A percentile compares a stretch with the other conserved stretches of the same genome.
These are phyloP conservation scores for Habroteleia sp. DNA, from an alignment of 2,888 invertebrate genomes.

Conservation along the genomic window DNA sequence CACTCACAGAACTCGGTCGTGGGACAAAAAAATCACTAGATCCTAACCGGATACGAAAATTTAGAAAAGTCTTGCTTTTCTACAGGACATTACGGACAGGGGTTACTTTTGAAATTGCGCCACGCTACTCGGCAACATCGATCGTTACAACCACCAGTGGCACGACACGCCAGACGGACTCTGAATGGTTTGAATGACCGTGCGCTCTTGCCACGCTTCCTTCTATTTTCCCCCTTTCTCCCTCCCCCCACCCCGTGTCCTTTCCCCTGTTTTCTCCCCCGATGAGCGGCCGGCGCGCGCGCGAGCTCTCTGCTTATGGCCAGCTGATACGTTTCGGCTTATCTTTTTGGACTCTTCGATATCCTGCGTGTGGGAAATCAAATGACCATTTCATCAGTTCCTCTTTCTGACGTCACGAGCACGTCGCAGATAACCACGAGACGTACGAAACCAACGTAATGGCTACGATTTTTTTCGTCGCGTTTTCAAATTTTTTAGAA, in stretches of 20 bases:
- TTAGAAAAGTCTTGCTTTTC: slow-evolving; percentile 26
- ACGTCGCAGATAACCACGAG: no score
- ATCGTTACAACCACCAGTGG: slow-evolving; percentile 61
- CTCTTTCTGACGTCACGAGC: slow-evolving; percentile 31
- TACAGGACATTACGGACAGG: slow-evolving; percentile 35
- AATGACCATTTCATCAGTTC: slow-evolving; percentile 15
- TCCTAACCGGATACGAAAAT: neutral
- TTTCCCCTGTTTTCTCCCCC: slow-evolving; percentile 13
- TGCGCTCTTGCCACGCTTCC: slow-evolving; percentile 62
- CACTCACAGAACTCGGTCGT: slow-evolving; percentile 9
- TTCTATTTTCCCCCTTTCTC: slow-evolving; percentile 47
- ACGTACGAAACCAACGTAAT: no score
- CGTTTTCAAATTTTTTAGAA: no score
- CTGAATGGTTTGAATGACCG: slow-evolving; percentile 68
- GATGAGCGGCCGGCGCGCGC: neutral
- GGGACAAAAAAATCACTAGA: neutral
- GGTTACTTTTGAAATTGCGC: slow-evolving; percentile 36
- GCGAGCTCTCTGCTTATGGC: neutral
- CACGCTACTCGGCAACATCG: slow-evolving; percentile 51
- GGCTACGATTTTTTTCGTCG: no score
- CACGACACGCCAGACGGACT: slow-evolving; percentile 69
- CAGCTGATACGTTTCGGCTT: slow-evolving; percentile 12
- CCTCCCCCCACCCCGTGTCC: slow-evolving; percentile 15
- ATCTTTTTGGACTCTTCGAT: neutral
- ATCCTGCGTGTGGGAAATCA: neutral